phyloP scores from a whole-genome alignment of 2,113 vertebrate genomes.

The Xiphorhynchus elegans region DNA sequence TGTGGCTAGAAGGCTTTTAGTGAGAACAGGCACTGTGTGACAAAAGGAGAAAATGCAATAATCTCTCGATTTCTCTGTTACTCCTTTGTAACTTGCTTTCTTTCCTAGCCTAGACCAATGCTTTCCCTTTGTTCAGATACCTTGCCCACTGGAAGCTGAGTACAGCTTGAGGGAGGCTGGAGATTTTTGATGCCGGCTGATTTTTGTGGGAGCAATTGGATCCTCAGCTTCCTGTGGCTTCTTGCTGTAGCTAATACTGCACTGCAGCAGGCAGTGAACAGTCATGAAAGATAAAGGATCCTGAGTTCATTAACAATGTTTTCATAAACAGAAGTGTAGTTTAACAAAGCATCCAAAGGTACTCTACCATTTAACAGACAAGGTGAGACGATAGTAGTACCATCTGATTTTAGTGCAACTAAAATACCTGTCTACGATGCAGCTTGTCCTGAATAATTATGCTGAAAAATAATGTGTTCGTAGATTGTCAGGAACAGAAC shows the following conservation, averaged over 20 bases:
- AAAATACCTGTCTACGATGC: fast-evolving
- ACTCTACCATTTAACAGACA: neutral
- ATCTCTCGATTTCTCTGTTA: neutral
- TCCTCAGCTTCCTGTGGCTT: neutral
- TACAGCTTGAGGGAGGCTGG: neutral
- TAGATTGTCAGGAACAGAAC: neutral
- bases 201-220: neutral
- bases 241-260: neutral
- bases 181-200: neutral
- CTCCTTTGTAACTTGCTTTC: neutral
- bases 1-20: neutral
- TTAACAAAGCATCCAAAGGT: neutral
- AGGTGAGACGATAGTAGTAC: neutral
- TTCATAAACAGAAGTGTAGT: neutral
- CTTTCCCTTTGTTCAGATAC: neutral
- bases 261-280: neutral
- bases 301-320: neutral
- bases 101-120: neutral
- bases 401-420: neutral
- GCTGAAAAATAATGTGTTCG: neutral
- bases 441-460: neutral
- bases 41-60: neutral
- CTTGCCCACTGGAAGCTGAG: neutral
- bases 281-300: neutral
- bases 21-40: neutral